These are phyloP conservation scores for Pygathrix nemaeus DNA, from an alignment of 2,113 vertebrate species.

Conservation along the genomic window DNA sequence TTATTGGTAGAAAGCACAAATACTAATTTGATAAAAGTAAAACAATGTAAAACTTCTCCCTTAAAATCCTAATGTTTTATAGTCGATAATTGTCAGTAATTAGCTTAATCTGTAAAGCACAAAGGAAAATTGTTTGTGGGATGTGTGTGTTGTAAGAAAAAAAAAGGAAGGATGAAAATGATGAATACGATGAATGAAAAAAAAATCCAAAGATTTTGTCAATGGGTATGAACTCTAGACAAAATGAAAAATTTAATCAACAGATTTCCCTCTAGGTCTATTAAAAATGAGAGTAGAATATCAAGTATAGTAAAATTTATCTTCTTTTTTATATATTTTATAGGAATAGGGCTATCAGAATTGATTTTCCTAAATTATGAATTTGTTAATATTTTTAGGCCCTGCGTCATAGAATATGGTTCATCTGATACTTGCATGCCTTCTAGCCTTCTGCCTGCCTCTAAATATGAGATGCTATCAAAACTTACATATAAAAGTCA, in stretches of 20 bases:
- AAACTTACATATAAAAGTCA: not conserved
- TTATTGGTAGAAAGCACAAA: slow-evolving; percentile 23
- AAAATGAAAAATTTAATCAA: not conserved
- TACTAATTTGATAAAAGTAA: slow-evolving; percentile 25
- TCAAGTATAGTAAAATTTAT: not conserved
- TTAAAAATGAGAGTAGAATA: not conserved
- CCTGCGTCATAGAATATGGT: not conserved
- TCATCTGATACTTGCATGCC: not conserved
- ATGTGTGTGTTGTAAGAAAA: not conserved
- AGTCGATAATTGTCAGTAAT: slow-evolving; percentile 31
- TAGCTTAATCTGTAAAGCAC: not conserved
- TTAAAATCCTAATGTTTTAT: not conserved
- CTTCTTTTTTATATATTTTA: slow-evolving; percentile 7
- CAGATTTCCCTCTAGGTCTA: not conserved
- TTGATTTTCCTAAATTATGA: slow-evolving; percentile 24
- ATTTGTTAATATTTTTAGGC: not conserved
- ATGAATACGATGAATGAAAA: slow-evolving; percentile 17
- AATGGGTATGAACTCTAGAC: not conserved
- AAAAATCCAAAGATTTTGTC: slow-evolving; percentile 24
- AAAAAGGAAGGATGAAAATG: not conserved
- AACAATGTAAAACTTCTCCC: slow-evolving; percentile 21
- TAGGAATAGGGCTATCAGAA: slow-evolving; percentile 8
- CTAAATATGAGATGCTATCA: not conserved
- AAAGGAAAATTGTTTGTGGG: not conserved
- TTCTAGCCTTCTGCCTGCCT: not conserved